Conservation (phyloP, 1,140 invertebrate genomes). For the Saccostrea echinata region DNA sequence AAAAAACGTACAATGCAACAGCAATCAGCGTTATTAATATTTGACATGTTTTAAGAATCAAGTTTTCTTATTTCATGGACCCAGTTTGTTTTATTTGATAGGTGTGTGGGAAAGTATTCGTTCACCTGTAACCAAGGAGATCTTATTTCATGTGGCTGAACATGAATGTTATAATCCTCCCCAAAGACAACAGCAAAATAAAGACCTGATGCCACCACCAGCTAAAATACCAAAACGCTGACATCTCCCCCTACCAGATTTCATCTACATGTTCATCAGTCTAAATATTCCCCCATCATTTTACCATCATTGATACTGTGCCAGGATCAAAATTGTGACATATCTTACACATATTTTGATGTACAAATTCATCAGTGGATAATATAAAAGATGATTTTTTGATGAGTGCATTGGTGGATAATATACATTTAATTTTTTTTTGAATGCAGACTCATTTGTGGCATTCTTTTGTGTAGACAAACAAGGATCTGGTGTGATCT, state of each 20-base stretch:
- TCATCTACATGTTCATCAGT: not conserved
- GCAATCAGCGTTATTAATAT: no score
- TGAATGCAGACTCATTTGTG: not conserved
- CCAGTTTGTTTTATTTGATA: conserved; percentile 13
- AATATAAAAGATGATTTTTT: not conserved
- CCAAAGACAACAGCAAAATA: not conserved
- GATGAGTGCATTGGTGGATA: not conserved
- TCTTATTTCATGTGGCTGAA: conserved; percentile 88
- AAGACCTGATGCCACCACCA: conserved; percentile 50
- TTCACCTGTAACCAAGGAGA: conserved; percentile 90
- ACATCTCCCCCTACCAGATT: not conserved
- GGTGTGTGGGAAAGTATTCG: conserved; percentile 83
- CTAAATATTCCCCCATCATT: not conserved
- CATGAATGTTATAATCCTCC: conserved; percentile 61
- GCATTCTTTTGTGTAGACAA: not conserved
- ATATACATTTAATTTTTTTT: not conserved
- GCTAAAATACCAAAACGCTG: conserved; percentile 51
- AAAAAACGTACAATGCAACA: no score
- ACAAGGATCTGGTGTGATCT: not conserved
- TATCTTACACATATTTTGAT: not conserved
- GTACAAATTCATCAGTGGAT: not conserved
- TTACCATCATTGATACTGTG: no score
- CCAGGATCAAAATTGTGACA: conserved; percentile 1
- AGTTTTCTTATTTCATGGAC: no score
- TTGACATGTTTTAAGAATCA: no score